Percentiles rank a stretch among this genome's conserved stretches.
Conservation (phyloP, 2,113 vertebrate genomes). For the Nycticebus coucang region DNA sequence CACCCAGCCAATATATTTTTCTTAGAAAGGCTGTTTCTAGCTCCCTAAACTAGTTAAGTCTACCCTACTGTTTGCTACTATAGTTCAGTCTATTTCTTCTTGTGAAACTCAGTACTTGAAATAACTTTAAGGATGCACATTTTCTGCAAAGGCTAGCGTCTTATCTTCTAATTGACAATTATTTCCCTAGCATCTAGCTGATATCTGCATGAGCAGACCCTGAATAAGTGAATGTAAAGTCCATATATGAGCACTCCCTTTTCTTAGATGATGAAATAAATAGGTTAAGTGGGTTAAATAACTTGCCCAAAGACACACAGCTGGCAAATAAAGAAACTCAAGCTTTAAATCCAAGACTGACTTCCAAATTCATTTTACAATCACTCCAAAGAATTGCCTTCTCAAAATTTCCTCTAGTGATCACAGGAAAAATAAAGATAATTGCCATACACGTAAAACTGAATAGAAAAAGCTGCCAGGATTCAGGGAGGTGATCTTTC, state of each 20-base stretch:
- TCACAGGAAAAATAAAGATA: background rate
- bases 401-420: background rate
- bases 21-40: background rate
- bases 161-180: background rate
- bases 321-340: background rate
- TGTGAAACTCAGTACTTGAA: background rate
- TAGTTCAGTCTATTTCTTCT: background rate
- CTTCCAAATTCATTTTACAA: background rate
- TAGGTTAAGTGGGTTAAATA: conserved; percentile 16
- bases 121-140: background rate
- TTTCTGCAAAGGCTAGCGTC: background rate
- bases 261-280: conserved; percentile 50
- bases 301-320: background rate
- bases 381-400: background rate
- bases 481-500: background rate
- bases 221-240: background rate
- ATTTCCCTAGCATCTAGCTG: background rate
- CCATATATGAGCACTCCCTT: background rate
- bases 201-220: background rate
- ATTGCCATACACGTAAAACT: background rate
- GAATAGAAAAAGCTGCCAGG: background rate
- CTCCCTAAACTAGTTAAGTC: background rate
- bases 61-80: background rate
- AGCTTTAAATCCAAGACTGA: background rate
- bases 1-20: background rate